Base-by-base conservation (phyloP, 2,113 vertebrate genomes). In the Entelurus aequoreus region DNA sequence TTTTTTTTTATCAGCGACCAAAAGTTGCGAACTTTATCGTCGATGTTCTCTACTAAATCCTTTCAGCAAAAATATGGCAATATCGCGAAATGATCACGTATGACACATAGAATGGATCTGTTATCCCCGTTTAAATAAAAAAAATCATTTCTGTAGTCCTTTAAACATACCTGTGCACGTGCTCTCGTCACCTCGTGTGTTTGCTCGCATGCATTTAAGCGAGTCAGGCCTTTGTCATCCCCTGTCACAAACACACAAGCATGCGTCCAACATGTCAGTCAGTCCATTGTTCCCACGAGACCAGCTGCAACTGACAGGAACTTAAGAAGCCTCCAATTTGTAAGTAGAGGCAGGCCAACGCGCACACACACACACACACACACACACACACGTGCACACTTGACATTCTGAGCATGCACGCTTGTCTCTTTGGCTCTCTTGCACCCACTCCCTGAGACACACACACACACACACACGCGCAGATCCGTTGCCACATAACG, bases 151-250 rank as follows among this genome's bases (percentile, higher is more conserved):
- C 28, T 12, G 11, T 52, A 13, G 19, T 19, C 19, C 5, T 3
- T 53, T 28, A 35, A 10, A 35, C 12, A 59, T 19, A 68, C 35
- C 53, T 36, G n/a, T 36, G 7, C 11, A n/a, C n/a, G 16, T 10
- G 15, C 12, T 1, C 52, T 62, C 15, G 6, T 80, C 66, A 36
- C 63, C 52, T 75, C 36, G 35, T 70, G 51, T 66, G 69, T 78
- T 63, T 74, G 56, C 78, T 73, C 58, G 65, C 60, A 63, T 76
- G 68, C 79, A 65, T 66, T 77, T 73, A 77, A 66, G 62, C 56
- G 51, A 70, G 74, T 80, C 63, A 75, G 68, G 64, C 57, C 64
- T 70, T 62, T n/a, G 48, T 49, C 63, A 55, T 58, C 54, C 13
- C 12, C 61, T 21, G 15, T 12, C 58, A 56, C 64, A 44, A 15